A percentile compares a stretch with the other conserved stretches of the same genome.
Evolutionary conservation across 2,797 vertebrate species (phyloP).

Genomic region (Gadopsis bispinosus): DNA sequence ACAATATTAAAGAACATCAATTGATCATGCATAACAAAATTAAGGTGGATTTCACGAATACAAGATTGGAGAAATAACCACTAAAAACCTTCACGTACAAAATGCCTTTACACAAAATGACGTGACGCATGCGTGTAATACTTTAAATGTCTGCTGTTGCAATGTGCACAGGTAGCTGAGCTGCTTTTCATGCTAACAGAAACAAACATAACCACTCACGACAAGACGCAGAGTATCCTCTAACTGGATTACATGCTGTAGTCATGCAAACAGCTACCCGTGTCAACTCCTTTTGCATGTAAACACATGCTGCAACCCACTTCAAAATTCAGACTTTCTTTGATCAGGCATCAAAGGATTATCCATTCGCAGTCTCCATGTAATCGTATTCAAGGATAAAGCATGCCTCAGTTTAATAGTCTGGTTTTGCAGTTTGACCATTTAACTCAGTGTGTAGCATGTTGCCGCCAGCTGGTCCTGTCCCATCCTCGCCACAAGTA

Average conservation of each 20-base stretch:
- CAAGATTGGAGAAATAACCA: neutral
- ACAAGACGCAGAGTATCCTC: slow-evolving; percentile 33
- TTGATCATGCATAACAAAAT: too few relatives aligned
- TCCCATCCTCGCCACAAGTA: slow-evolving; percentile 32
- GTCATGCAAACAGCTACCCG: slow-evolving; percentile 67
- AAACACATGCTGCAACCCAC: slow-evolving; percentile 58
- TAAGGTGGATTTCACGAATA: neutral
- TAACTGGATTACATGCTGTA: slow-evolving; percentile 69
- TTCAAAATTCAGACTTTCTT: slow-evolving; percentile 67
- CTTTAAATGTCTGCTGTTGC: neutral
- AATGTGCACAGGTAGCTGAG: slow-evolving; percentile 7
- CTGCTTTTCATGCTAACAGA: slow-evolving; percentile 19
- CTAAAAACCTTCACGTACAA: neutral
- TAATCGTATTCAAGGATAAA: slow-evolving; percentile 63
- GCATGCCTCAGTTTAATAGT: slow-evolving; percentile 53
- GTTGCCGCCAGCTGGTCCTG: slow-evolving; percentile 34
- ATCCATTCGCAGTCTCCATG: slow-evolving; percentile 58
- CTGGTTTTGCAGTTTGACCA: slow-evolving; percentile 47
- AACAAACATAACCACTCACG: slow-evolving; percentile 19
- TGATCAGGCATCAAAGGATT: slow-evolving; percentile 77
- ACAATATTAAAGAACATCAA: neutral
- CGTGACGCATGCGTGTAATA: neutral
- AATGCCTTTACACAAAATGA: neutral
- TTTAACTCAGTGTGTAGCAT: slow-evolving; percentile 28
- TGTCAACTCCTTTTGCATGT: slow-evolving; percentile 56